A percentile compares a stretch with the other conserved stretches of the same genome.
Evolutionary conservation across 2,797 vertebrate genomes (phyloP).

Genomic region (Botia kubotai): DNA sequence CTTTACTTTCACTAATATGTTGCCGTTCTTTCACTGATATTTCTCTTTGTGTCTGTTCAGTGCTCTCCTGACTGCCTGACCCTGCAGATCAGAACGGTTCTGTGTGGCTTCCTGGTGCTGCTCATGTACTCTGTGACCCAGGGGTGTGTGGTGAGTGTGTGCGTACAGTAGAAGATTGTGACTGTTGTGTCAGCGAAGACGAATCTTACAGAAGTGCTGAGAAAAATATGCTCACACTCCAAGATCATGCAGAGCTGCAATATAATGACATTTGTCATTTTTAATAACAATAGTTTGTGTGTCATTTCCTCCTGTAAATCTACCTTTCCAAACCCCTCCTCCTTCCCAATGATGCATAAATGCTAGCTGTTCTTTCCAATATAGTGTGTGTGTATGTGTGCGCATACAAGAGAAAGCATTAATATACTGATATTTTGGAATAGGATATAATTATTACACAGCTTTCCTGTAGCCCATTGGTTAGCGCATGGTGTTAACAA

Average conservation of each 20-base stretch:
- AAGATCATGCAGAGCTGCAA: neutral
- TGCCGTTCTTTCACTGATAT: neutral
- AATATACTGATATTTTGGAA: too few relatives aligned
- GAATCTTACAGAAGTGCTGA: neutral
- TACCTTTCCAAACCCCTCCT: too few relatives aligned
- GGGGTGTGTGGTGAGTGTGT: constrained; percentile 91
- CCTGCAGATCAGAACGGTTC: constrained; percentile 91
- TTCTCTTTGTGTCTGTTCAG: constrained; percentile 70
- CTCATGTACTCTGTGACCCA: constrained; percentile 93
- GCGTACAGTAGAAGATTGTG: constrained; percentile 1
- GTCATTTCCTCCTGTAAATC: neutral
- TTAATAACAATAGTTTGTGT: neutral
- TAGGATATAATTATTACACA: too few relatives aligned
- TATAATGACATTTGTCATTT: neutral
- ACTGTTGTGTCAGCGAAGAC: neutral
- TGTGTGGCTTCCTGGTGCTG: constrained; percentile 91
- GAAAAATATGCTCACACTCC: neutral
- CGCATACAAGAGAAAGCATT: too few relatives aligned
- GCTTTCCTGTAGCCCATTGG: too few relatives aligned
- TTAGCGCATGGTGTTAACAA: too few relatives aligned
- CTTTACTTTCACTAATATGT: too few relatives aligned
- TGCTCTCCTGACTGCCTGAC: constrained; percentile 98
- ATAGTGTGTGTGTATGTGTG: too few relatives aligned
- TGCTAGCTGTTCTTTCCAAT: too few relatives aligned
- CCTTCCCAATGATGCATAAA: too few relatives aligned